Percentiles rank a stretch among this genome's conserved stretches.
Conservation (phyloP, 2,888 invertebrate genomes). For the Nephrotoma guestfalica region DNA sequence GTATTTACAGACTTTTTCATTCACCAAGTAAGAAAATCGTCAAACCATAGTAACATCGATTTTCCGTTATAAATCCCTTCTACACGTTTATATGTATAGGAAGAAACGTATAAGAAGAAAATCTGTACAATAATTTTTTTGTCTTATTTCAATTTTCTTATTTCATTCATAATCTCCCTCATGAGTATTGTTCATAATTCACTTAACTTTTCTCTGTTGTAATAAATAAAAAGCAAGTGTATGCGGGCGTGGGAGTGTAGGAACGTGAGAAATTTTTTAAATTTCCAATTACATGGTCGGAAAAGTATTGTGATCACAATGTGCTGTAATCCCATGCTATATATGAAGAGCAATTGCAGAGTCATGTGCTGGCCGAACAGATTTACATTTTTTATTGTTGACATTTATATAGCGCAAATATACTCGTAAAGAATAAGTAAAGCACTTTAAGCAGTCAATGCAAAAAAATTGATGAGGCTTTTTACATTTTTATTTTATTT, state of each 20-base stretch:
- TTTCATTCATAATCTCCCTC: neutral
- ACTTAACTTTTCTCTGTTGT: neutral
- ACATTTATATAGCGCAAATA: neutral
- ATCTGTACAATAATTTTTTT: neutral
- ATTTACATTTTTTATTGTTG: neutral
- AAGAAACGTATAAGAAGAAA: neutral
- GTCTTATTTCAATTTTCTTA: neutral
- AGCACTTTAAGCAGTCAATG: neutral
- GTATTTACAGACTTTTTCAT: neutral
- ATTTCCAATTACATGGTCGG: too few relatives aligned
- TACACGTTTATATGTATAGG: too few relatives aligned
- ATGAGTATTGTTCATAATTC: neutral
- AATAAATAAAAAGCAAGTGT: neutral
- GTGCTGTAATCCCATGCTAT: too few relatives aligned
- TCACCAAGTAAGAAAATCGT: neutral
- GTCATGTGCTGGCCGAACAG: too few relatives aligned
- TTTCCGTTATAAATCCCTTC: neutral
- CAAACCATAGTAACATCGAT: neutral
- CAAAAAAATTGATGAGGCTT: neutral
- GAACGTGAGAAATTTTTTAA: neutral
- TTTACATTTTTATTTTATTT: neutral
- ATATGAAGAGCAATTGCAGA: too few relatives aligned
- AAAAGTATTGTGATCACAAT: too few relatives aligned
- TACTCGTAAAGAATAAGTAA: neutral
- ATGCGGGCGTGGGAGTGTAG: neutral